Conservation (phyloP, 2,797 vertebrate genomes). For the Sebastes reedi region DNA sequence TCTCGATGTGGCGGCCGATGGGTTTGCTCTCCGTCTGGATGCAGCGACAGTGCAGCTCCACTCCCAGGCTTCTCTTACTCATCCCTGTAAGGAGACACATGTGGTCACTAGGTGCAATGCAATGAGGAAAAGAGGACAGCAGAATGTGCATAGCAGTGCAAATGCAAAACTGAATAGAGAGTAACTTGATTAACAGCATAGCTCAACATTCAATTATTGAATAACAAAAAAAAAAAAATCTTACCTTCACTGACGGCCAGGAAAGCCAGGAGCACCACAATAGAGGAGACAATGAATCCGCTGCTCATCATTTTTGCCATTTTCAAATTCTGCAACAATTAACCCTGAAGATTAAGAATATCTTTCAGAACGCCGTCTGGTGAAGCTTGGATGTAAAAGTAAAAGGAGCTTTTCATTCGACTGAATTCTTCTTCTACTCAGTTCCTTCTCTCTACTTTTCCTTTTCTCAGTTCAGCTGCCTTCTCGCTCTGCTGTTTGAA, state of each 20-base stretch:
- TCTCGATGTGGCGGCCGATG: constrained; percentile 68
- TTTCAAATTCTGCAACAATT: background rate
- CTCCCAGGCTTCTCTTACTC: constrained; percentile 64
- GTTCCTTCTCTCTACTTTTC: constrained; percentile 4
- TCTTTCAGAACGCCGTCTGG: background rate
- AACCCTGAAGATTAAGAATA: background rate
- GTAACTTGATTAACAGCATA: background rate
- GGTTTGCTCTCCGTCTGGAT: constrained; percentile 71
- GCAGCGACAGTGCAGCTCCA: constrained; percentile 76
- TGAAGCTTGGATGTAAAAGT: constrained; percentile 10
- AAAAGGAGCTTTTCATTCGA: background rate
- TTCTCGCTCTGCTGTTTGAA: constrained; percentile 49
- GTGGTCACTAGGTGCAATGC: constrained; percentile 39
- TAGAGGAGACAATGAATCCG: constrained; percentile 39
- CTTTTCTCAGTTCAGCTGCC: constrained; percentile 13
- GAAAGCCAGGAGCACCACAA: constrained; percentile 54
- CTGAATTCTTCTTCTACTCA: background rate
- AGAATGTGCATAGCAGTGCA: background rate
- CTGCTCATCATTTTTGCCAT: constrained; percentile 60
- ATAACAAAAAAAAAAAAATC: background rate
- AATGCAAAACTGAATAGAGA: background rate
- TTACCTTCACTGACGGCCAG: constrained; percentile 68
- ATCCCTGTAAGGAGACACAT: constrained; percentile 57
- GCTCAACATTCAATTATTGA: background rate
- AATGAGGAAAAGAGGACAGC: background rate